These are phyloP conservation scores for Clivina fossor DNA, from an alignment of 2,888 invertebrate species.

Conservation along the genomic window DNA sequence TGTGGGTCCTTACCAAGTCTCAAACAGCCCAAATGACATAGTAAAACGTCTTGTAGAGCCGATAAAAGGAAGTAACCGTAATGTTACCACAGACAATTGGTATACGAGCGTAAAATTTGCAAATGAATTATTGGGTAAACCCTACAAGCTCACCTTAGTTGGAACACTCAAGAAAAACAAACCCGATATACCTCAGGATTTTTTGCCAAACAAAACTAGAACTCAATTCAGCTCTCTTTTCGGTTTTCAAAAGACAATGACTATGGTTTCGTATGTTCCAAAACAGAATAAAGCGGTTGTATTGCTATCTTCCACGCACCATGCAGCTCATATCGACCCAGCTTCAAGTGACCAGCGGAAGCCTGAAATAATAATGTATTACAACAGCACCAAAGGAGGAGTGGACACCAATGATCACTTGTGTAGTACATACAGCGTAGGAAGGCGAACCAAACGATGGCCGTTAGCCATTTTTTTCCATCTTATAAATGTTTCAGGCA, in stretches of 20 bases:
- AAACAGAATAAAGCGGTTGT: slow-evolving; percentile 40
- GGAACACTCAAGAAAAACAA: slow-evolving; percentile 36
- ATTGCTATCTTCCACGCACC: slow-evolving; percentile 40
- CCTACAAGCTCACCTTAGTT: slow-evolving; percentile 30
- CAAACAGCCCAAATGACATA: slow-evolving; percentile 22
- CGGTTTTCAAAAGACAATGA: no score
- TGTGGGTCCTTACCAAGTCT: no score
- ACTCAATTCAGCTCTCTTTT: slow-evolving; percentile 24
- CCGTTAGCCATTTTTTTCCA: slow-evolving; percentile 38
- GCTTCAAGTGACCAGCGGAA: slow-evolving; percentile 38
- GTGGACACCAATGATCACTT: slow-evolving; percentile 37
- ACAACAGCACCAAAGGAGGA: slow-evolving; percentile 38
- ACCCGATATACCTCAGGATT: slow-evolving; percentile 35
- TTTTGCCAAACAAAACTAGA: slow-evolving; percentile 32
- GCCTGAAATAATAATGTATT: slow-evolving; percentile 41
- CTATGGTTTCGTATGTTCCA: slow-evolving; percentile 40
- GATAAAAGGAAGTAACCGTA: slow-evolving; percentile 25
- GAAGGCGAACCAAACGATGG: slow-evolving; percentile 39
- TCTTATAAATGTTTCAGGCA: slow-evolving; percentile 37
- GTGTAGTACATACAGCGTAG: slow-evolving; percentile 39
- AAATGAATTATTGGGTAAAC: slow-evolving; percentile 14
- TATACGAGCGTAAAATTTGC: slow-evolving; percentile 30
- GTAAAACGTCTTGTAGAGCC: slow-evolving; percentile 26
- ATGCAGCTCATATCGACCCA: slow-evolving; percentile 38
- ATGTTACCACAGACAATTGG: slow-evolving; percentile 36